phyloP scores from a whole-genome alignment of 2,797 vertebrate genomes.

The Tapera naevia region DNA sequence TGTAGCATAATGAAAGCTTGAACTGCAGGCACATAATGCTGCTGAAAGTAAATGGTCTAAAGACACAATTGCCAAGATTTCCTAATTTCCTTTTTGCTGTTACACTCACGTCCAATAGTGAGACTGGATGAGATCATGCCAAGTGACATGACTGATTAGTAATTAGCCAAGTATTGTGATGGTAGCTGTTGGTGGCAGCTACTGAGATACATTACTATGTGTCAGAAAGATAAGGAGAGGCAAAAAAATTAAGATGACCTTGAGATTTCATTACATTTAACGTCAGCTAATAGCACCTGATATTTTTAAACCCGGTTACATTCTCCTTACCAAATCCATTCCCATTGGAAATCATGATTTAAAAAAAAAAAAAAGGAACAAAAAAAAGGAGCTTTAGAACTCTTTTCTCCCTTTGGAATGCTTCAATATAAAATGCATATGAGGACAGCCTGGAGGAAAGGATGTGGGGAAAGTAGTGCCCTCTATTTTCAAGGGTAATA shows the following conservation, averaged over 20 bases:
- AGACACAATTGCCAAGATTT: not conserved
- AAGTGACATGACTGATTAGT: constrained; percentile 68
- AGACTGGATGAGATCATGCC: constrained; percentile 52
- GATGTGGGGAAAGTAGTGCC: not conserved
- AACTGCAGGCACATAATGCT: not conserved
- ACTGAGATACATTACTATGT: constrained; percentile 58
- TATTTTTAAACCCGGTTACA: constrained; percentile 71
- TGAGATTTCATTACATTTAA: constrained; percentile 73
- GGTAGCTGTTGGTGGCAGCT: constrained; percentile 60
- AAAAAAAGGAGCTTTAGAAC: not conserved
- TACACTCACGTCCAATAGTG: constrained; percentile 25
- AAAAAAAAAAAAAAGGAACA: not conserved
- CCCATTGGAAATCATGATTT: constrained; percentile 11
- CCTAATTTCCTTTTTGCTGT: constrained; percentile 36
- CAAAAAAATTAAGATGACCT: constrained; percentile 71
- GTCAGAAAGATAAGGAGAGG: constrained; percentile 62
- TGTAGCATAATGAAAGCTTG: constrained; percentile 51
- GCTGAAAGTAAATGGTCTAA: constrained; percentile 25
- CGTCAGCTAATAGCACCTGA: constrained; percentile 56
- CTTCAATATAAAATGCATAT: not conserved
- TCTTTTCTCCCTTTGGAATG: not conserved
- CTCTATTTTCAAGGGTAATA: not conserved
- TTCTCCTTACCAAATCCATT: constrained; percentile 26
- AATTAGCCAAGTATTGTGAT: constrained; percentile 60
- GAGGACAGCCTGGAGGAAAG: not conserved